Evolutionary conservation across 2,113 vertebrate species (phyloP), one percentile per base, ranked within the genome.

Genomic region (Pterocles burchelli): DNA sequence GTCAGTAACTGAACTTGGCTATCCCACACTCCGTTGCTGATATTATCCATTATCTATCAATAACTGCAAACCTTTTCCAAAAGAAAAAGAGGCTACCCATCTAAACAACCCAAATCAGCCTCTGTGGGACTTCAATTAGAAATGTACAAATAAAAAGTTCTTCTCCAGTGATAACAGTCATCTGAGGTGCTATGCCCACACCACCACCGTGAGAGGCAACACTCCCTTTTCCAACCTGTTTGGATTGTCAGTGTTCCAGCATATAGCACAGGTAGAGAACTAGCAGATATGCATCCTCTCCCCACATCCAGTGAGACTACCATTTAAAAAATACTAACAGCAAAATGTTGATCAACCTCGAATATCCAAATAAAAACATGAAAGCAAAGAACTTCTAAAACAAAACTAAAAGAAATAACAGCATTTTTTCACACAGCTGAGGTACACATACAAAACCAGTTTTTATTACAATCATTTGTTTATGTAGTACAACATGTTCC

Each of bases 401-500:
- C 7, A 55, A 89, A 85, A 21, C 36, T 54, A 26, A 55, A 84
- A 58, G 38, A 67, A 55, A 29, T 77, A 57, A n/a, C 3, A 46
- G 20, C 21, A 9, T 31, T 90, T 63, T 63, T 33, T 67, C 41
- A 55, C 34, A 38, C 11, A 81, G 26, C 11, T 67, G 13, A 57
- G 0, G 1, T 19, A 63, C 43, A 86, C 57, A 82, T 14, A n/a
- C 46, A 80, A 55, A 74, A 19, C 0, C 34, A 22, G 26, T 43
- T 8, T 7, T 61, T 62, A 2, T 45, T n/a, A 54, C 41, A 68
- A 22, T 4, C 36, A 36, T 17, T 63, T 34, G 5, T n/a, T 83
- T 49, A 52, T 33, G 46, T 46, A n/a, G 15, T 0, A 0, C 18
- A 33, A 38, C 7, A 2, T 1, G 0, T 36, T 65, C 17, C 9